phyloP scores from a whole-genome alignment of 2,797 vertebrate species.

The Microctenopoma stevenorrisi region DNA sequence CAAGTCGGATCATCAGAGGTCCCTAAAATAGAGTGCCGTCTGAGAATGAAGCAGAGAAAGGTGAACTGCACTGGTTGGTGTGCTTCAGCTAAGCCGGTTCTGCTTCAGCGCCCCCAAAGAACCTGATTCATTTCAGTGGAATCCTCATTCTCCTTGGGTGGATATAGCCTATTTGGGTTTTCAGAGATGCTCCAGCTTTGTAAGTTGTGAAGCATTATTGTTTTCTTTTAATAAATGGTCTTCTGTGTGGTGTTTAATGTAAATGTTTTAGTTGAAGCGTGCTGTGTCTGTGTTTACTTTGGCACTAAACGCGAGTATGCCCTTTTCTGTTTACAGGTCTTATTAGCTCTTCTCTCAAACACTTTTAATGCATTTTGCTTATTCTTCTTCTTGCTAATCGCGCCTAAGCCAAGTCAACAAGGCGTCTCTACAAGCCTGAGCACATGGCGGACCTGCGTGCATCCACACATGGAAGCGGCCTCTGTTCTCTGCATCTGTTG shows the following conservation, averaged over 20 bases:
- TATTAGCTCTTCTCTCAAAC: constrained; percentile 57
- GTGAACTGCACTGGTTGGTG: constrained; percentile 60
- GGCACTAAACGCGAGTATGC: constrained; percentile 45
- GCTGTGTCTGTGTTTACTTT: constrained; percentile 65
- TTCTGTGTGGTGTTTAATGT: constrained; percentile 66
- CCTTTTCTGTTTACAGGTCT: constrained; percentile 66
- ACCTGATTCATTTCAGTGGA: constrained; percentile 56
- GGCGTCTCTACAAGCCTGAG: constrained; percentile 6
- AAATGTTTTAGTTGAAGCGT: constrained; percentile 75
- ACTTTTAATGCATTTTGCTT: constrained; percentile 53
- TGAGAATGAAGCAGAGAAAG: constrained; percentile 74
- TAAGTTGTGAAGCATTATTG: constrained; percentile 63
- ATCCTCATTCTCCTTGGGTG: constrained; percentile 50
- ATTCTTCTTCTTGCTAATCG: constrained; percentile 42
- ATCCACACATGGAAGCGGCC: not conserved
- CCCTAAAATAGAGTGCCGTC: constrained; percentile 75
- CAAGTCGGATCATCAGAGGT: constrained; percentile 78
- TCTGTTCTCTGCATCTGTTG: constrained; percentile 33
- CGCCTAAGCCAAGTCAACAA: constrained; percentile 37
- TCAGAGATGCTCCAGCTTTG: constrained; percentile 61
- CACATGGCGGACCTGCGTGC: constrained; percentile 16
- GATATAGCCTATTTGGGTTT: constrained; percentile 55
- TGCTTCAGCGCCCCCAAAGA: constrained; percentile 50
- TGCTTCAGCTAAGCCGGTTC: constrained; percentile 46
- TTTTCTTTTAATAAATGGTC: constrained; percentile 79